Base-by-base conservation (phyloP, 2,797 vertebrate genomes). In the Novumbra hubbsi region DNA sequence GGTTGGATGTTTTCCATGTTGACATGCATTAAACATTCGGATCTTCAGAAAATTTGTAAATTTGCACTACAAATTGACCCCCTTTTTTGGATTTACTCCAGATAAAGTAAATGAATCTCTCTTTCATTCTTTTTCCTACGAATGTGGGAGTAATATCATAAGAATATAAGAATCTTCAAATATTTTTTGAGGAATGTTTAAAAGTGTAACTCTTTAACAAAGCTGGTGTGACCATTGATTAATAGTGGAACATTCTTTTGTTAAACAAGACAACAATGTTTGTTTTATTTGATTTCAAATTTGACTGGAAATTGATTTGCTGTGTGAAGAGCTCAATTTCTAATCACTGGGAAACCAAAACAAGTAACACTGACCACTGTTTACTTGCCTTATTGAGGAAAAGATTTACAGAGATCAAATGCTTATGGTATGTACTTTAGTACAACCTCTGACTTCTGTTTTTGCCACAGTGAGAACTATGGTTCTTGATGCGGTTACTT, bases 311-410 rank as follows among this genome's bases (percentile, higher is more conserved):
- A 63, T 30, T 64, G 21, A 32, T 64, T 64, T 64, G 14, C 28
- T 30, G 28, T 16, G 28, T 3, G 62, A 0, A 16, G 19, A 7
- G 41, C 41, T 5, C 17, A 27, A 15, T 28, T 28, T 48, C 21
- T 19, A 15, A 49, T 3, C 21, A 21, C 41, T 68, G 60, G 65
- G 27, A 67, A 64, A 28, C 48, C 48, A 68, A 50, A 38, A 38
- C 69, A 5, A 49, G 32, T 73, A 55, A 45, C 16, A 60, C n/a
- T n/a, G 70, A 70, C 70, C 34, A 55, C 73, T 28, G 72, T 48
- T 71, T 17, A 67, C 11, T 45, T 66, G 15, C 38, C 38, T 76
- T 45, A 68, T 76, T 76, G 24, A 41, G 17, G 50, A 68, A 72
- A 66, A 68, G 38, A 63, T 14, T 41, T 41, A 3, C 55, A 45